phyloP scores from a whole-genome alignment of 2,888 invertebrate species.

The Troides helena region DNA sequence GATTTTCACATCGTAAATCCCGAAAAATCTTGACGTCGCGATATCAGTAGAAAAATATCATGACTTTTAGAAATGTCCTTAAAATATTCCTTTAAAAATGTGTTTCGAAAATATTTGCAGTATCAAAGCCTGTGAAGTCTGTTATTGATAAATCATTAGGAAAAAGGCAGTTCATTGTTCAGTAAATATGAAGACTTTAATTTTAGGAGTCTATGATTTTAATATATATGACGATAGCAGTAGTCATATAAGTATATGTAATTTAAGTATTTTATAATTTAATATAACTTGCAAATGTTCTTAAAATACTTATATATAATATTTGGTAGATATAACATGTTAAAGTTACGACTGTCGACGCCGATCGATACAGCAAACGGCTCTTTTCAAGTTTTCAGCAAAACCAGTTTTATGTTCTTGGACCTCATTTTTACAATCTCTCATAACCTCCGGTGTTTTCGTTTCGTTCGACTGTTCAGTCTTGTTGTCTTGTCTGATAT shows the following conservation, averaged over 20 bases:
- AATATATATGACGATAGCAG: too few species aligned
- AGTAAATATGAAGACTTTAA: too few species aligned
- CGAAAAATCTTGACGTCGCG: slow-evolving; percentile 44
- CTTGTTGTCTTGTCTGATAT: slow-evolving; percentile 53
- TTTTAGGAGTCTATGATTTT: too few species aligned
- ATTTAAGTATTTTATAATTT: too few species aligned
- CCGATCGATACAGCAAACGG: slow-evolving; percentile 73
- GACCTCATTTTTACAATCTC: slow-evolving; percentile 55
- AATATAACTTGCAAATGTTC: too few species aligned
- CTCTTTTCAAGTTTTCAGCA: slow-evolving; percentile 68
- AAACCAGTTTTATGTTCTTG: slow-evolving; percentile 67
- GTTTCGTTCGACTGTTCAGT: slow-evolving; percentile 52
- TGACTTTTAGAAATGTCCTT: slow-evolving; percentile 10
- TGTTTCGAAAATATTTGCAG: slow-evolving; percentile 19
- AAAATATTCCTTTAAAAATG: slow-evolving; percentile 13
- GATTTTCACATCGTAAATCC: slow-evolving; percentile 48
- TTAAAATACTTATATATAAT: too few species aligned
- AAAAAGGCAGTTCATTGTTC: too few species aligned
- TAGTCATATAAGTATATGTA: too few species aligned
- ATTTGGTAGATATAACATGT: not conserved
- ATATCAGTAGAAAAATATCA: slow-evolving; percentile 21
- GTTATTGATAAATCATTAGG: too few species aligned
- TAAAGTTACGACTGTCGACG: slow-evolving; percentile 64
- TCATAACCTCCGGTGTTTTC: slow-evolving; percentile 46
- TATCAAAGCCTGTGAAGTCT: not conserved